phyloP scores from a whole-genome alignment of 2,888 invertebrate genomes.

The Sympetrum striolatum region DNA sequence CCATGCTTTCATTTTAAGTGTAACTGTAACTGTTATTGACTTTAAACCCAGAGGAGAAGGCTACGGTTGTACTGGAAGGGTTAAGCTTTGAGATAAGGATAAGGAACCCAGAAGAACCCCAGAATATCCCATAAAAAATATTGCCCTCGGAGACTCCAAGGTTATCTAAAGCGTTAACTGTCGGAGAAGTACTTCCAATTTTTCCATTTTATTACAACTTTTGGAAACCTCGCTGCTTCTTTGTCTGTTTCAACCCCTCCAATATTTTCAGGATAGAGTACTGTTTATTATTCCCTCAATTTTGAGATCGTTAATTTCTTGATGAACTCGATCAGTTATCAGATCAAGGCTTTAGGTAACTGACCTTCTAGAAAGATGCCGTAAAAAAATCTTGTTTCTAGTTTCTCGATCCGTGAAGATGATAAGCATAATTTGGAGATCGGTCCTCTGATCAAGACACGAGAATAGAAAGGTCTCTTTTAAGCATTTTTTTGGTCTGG shows the following conservation, averaged over 20 bases:
- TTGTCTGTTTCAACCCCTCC: neutral
- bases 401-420: neutral
- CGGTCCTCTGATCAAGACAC: neutral
- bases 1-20: too few relatives aligned
- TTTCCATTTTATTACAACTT: neutral
- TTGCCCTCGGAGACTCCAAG: neutral
- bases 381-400: neutral
- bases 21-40: too few relatives aligned
- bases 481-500: neutral
- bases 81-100: neutral
- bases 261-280: neutral
- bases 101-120: neutral
- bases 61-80: neutral
- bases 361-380: neutral
- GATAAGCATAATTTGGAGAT: neutral
- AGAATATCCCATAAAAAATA: neutral
- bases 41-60: neutral
- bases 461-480: neutral
- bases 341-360: neutral
- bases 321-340: neutral
- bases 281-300: neutral
- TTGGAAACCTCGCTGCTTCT: neutral
- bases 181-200: neutral
- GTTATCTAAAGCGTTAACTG: neutral
- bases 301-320: neutral